These are phyloP conservation scores for Anguilla rostrata DNA, from an alignment of 2,113 vertebrate genomes.

Conservation along the genomic window DNA sequence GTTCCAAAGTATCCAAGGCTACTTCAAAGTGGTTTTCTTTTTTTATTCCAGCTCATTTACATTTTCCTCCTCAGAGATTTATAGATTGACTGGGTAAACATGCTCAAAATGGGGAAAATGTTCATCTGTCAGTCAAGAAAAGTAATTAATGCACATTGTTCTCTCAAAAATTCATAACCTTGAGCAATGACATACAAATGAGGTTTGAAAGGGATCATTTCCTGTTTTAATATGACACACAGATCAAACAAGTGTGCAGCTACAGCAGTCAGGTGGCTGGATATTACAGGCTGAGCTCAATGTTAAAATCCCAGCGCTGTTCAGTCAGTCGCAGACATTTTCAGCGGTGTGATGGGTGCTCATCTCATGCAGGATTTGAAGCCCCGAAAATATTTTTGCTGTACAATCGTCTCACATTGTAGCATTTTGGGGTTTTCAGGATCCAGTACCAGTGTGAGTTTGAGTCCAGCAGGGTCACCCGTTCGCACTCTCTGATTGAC, in stretches of 20 bases:
- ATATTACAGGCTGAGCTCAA: background rate
- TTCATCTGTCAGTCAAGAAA: constrained; percentile 49
- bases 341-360: background rate
- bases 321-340: background rate
- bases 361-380: background rate
- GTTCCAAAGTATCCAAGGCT: constrained; percentile 46
- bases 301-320: background rate
- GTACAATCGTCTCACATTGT: background rate
- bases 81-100: constrained; percentile 54
- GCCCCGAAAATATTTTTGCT: no score
- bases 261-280: constrained; percentile 26
- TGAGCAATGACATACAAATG: constrained; percentile 53
- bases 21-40: constrained; percentile 59
- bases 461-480: background rate
- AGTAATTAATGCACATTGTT: constrained; percentile 55
- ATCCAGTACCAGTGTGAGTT: background rate
- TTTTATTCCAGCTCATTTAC: constrained; percentile 53
- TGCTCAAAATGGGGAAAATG: constrained; percentile 37
- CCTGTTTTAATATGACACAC: constrained; percentile 41
- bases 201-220: constrained; percentile 51
- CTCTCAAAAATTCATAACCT: constrained; percentile 49
- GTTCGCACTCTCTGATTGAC: background rate
- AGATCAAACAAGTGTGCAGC: constrained; percentile 40
- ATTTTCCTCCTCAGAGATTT: constrained; percentile 43
- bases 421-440: background rate